phyloP scores from a whole-genome alignment of 1,140 invertebrate genomes.

The Drosophila tsacasi region DNA sequence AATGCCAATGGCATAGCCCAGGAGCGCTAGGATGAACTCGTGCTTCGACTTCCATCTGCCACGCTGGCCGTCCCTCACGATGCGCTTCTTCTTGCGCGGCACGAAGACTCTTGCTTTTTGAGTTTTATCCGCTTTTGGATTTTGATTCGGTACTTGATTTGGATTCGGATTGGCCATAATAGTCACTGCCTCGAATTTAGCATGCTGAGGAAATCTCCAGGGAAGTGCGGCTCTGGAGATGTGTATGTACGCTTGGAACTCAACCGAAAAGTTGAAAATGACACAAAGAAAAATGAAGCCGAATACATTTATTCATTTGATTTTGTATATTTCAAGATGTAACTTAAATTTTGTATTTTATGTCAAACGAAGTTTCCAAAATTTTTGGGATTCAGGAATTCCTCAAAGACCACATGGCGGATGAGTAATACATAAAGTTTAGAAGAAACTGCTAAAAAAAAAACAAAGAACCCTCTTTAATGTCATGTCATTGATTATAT shows the following conservation, averaged over 20 bases:
- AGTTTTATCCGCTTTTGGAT: neutral
- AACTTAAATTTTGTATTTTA: neutral
- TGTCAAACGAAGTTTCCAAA: neutral
- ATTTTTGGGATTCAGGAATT: neutral
- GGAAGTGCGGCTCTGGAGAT: neutral
- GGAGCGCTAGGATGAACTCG: conserved; percentile 90
- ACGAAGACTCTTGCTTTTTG: too few relatives aligned
- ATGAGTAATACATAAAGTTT: neutral
- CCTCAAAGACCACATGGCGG: neutral
- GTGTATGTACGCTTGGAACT: neutral
- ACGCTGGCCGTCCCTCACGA: conserved; percentile 69
- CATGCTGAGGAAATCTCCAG: neutral
- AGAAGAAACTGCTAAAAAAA: neutral
- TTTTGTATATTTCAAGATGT: neutral
- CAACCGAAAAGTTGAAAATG: neutral
- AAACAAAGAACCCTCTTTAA: neutral
- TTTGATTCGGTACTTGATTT: neutral
- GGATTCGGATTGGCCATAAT: conserved; percentile 14
- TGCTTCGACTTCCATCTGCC: conserved; percentile 88
- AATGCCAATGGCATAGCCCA: conserved; percentile 92
- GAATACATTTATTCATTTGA: too few relatives aligned
- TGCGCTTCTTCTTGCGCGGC: conserved; percentile 26
- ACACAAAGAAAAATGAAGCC: neutral
- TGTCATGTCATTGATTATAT: neutral
- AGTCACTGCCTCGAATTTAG: conserved; percentile 8